phyloP scores from a whole-genome alignment of 2,797 vertebrate genomes.

The Morus bassanus region DNA sequence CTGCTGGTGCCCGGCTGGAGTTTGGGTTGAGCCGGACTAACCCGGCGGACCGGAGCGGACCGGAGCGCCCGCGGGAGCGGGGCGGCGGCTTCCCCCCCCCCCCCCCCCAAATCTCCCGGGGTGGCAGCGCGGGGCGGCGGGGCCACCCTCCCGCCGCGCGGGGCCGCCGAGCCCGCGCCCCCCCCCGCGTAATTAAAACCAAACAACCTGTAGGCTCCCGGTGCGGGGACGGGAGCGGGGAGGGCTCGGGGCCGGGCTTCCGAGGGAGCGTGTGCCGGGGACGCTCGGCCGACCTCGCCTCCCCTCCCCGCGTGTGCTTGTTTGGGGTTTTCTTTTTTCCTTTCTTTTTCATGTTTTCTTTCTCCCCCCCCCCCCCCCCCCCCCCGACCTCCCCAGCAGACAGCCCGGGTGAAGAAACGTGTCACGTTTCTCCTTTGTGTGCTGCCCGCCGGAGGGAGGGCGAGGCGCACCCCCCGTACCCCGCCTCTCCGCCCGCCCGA shows the following conservation, averaged over 20 bases:
- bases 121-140: not conserved
- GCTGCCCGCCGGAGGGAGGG: not conserved
- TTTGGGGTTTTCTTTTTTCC: rapidly evolving
- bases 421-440: slow-evolving; percentile 48
- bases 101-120: not conserved
- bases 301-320: not conserved
- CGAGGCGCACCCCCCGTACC: not conserved
- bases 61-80: not conserved
- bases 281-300: not conserved
- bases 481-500: not conserved
- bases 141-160: not conserved
- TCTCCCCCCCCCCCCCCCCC: no score
- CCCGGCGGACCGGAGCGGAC: not conserved
- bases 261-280: not conserved
- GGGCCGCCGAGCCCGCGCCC: not conserved
- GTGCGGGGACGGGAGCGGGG: not conserved
- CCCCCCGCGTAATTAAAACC: not conserved
- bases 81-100: not conserved
- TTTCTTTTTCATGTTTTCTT: no score
- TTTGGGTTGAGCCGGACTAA: not conserved
- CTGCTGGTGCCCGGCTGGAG: not conserved
- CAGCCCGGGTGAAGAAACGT: not conserved
- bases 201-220: slow-evolving; percentile 58
- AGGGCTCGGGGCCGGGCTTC: not conserved
- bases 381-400: not conserved